Conservation (phyloP, 2,888 invertebrate genomes). For the Escarpia spicata region DNA sequence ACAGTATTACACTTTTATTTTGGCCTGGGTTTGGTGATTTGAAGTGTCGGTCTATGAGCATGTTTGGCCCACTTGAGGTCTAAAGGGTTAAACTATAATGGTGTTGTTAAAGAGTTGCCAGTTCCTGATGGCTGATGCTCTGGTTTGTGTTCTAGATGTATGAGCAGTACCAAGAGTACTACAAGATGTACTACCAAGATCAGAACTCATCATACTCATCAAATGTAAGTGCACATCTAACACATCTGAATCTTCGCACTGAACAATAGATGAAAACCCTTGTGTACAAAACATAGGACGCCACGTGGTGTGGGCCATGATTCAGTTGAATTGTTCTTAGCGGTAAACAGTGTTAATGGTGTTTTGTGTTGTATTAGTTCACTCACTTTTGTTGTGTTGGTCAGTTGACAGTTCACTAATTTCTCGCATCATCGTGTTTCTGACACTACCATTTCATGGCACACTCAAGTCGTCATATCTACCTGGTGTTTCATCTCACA, state of each 20-base stretch:
- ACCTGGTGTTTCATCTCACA: neutral
- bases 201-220: neutral
- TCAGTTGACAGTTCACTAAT: neutral
- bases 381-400: conserved; percentile 11
- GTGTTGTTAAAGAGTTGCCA: too few species aligned
- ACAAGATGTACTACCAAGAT: neutral
- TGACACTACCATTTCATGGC: neutral
- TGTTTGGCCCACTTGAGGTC: too few species aligned
- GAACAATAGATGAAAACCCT: neutral
- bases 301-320: neutral
- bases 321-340: neutral
- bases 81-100: too few species aligned
- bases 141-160: neutral
- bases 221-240: conserved; percentile 4
- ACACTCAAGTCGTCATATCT: neutral
- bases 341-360: neutral
- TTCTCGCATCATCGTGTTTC: neutral
- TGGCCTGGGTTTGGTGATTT: too few species aligned
- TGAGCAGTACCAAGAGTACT: neutral
- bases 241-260: neutral
- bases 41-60: too few species aligned
- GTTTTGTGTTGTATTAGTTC: neutral
- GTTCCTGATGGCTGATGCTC: neutral
- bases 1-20: too few species aligned
- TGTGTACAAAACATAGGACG: neutral